Base-by-base conservation (phyloP, 1,140 invertebrate genomes). In the Lasioglossum albipes region DNA sequence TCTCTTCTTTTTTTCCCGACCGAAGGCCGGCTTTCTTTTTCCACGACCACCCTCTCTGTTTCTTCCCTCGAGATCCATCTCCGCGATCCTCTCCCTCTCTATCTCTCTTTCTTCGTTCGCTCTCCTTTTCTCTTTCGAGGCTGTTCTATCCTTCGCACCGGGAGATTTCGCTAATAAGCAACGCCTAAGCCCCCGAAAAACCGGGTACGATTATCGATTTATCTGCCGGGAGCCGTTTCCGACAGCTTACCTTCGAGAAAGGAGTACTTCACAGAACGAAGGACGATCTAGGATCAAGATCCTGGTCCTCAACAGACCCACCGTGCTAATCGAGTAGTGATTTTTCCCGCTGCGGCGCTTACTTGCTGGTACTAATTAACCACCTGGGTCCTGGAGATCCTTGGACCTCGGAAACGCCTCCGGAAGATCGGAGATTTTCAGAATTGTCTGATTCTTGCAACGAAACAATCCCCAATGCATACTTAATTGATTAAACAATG, bases 121-220 rank as follows among this genome's bases (percentile, higher is more conserved):
- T 36, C 71, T 73, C 59, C 16, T 27, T 42, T 10, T 42, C 20
- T 27, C 41, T 0, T 36, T 22, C 16, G 16, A 6, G 64, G 57
- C n/a, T n/a, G 7, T 57, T 65, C 57, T 45, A 67, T 71, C 57
- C 42, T 84, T 89, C 85, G 73, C 87, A 71, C 83, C 74, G 49
- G 81, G 87, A 79, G 87, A 90, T 89, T 90, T 89, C 71, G 83
- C 91, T 91, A 91, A 91, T 90, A 92, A 91, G 90, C 84, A 22
- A 77, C 83, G 62, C 84, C 20, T 57, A 59, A 75, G 64, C 61
- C 18, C 59, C 59, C 52, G 71, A 65, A 79, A 67, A 82, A 77
- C 78, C 69, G 45, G 75, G 75, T 81, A 74, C 82, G 87, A 92
- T 91, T 91, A 91, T 88, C 87, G 88, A 91, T 91, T 91, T 88